phyloP scores from a whole-genome alignment of 2,797 vertebrate genomes.

The Hydrocynus forskahlii region DNA sequence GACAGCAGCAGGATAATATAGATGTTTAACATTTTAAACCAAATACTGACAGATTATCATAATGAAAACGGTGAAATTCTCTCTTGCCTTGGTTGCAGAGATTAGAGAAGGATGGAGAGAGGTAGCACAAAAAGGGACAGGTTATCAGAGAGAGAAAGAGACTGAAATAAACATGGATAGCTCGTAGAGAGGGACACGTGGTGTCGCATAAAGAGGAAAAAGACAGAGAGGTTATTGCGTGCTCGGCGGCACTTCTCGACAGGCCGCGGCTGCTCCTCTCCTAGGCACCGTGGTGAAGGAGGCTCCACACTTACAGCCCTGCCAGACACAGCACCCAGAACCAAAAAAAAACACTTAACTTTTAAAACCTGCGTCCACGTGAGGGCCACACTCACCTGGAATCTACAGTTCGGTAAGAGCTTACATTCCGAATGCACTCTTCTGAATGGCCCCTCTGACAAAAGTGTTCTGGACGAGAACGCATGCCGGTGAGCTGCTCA shows the following conservation, averaged over 20 bases:
- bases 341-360: constrained; percentile 13
- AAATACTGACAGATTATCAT: constrained; percentile 80
- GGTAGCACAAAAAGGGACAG: constrained; percentile 37
- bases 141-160: constrained; percentile 33
- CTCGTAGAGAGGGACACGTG: neutral
- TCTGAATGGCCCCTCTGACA: neutral
- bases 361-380: neutral
- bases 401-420: neutral
- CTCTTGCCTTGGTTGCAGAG: constrained; percentile 55
- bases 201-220: constrained; percentile 18
- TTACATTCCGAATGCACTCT: too few relatives aligned
- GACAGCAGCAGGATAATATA: constrained; percentile 59
- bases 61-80: constrained; percentile 56
- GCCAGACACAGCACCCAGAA: neutral
- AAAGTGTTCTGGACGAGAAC: neutral
- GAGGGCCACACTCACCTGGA: neutral
- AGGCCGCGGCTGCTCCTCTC: constrained; percentile 68
- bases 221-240: constrained; percentile 68
- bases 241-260: constrained; percentile 62
- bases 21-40: constrained; percentile 63
- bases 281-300: constrained; percentile 96
- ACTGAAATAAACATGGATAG: neutral
- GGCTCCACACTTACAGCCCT: constrained; percentile 78
- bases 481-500: neutral
- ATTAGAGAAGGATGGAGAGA: constrained; percentile 63